These are phyloP conservation scores for Osedax frankpressi DNA, from an alignment of 2,888 invertebrate species.

Conservation along the genomic window DNA sequence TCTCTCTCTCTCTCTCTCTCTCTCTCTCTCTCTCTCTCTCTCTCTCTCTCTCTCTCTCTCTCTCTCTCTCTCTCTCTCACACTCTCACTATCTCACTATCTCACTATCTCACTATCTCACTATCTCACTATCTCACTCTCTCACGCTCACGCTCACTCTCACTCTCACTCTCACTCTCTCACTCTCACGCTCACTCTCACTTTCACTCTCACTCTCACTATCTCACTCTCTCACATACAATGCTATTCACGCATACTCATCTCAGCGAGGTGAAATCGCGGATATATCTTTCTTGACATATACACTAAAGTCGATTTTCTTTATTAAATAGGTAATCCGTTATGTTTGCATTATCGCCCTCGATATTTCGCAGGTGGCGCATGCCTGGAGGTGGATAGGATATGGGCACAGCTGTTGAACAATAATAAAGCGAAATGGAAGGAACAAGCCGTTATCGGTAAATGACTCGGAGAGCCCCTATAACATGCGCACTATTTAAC, in stretches of 20 bases:
- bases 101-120: too few species aligned
- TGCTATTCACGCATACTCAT: neutral
- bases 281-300: neutral
- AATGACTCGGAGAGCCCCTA: too few species aligned
- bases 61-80: slow-evolving; percentile 1
- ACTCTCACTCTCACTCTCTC: neutral
- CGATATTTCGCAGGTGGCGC: slow-evolving; percentile 21
- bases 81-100: neutral
- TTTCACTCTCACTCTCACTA: neutral
- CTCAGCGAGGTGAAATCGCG: neutral
- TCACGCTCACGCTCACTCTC: too few species aligned
- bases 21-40: neutral
- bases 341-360: too few species aligned
- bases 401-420: slow-evolving; percentile 62
- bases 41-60: slow-evolving; percentile 12
- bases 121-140: too few species aligned
- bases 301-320: neutral
- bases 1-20: slow-evolving; percentile 4
- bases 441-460: slow-evolving; percentile 42
- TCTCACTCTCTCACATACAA: neutral
- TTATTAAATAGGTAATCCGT: too few species aligned
- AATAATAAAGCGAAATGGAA: slow-evolving; percentile 70
- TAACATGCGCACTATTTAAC: too few species aligned
- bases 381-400: slow-evolving; percentile 54
- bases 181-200: neutral